phyloP scores from a whole-genome alignment of 2,888 invertebrate genomes.

The Drosophila affinis region DNA sequence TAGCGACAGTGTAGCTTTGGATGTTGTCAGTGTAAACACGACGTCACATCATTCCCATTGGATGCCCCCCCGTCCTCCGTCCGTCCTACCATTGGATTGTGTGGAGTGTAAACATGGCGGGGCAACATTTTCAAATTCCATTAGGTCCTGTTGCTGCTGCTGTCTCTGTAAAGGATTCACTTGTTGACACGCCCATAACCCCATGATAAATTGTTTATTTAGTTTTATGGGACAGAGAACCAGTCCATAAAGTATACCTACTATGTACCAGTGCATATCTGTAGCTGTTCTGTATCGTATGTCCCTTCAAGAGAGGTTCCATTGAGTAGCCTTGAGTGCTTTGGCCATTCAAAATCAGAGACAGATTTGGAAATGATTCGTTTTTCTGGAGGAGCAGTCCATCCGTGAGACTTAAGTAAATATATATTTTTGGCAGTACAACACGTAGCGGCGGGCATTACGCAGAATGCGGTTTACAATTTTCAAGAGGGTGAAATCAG shows the following conservation, averaged over 20 bases:
- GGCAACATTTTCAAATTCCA: not conserved
- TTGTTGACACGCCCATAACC: not conserved
- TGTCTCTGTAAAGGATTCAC: not conserved
- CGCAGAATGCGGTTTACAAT: slow-evolving; percentile 51
- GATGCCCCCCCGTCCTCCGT: not conserved
- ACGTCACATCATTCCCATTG: not conserved
- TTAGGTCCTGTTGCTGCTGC: not conserved
- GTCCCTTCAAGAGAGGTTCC: not conserved
- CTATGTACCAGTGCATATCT: no score
- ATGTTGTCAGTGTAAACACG: not conserved
- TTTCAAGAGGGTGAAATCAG: slow-evolving; percentile 73
- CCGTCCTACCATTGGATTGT: not conserved
- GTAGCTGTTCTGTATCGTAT: not conserved
- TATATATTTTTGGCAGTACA: slow-evolving; percentile 23
- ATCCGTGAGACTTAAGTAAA: slow-evolving; percentile 15
- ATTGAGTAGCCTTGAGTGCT: no score
- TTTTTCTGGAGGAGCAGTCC: slow-evolving; percentile 7
- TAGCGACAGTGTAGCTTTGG: not conserved
- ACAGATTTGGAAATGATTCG: slow-evolving; percentile 31
- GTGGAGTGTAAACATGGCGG: not conserved
- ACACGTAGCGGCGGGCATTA: slow-evolving; percentile 26
- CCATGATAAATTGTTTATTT: not conserved
- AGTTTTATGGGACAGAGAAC: not conserved
- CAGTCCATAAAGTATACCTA: not conserved
- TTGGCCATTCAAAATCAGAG: slow-evolving; percentile 16